Percentiles rank a stretch among this genome's conserved stretches.
Conservation (phyloP, 2,113 vertebrate species). For the Hippocampus mohnikei region DNA sequence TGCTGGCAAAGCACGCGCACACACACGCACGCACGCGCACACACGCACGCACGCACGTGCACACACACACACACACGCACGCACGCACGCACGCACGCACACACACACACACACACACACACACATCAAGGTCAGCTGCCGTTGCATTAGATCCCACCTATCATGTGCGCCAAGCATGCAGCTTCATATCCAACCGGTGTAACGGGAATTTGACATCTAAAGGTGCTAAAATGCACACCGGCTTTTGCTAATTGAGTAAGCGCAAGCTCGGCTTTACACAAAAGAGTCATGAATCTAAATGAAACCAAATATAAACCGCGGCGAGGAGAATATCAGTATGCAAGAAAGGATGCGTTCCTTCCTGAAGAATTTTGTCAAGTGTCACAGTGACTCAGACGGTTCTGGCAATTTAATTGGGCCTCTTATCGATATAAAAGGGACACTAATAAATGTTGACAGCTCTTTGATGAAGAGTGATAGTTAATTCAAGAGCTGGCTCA, state of each 20-base stretch:
- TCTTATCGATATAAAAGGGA: constrained; percentile 66
- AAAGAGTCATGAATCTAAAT: constrained; percentile 11
- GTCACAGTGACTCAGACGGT: constrained; percentile 49
- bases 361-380: constrained; percentile 37
- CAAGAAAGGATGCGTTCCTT: constrained; percentile 37
- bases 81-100: no score
- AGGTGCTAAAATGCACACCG: no score
- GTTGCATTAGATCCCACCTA: constrained; percentile 38
- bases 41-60: no score
- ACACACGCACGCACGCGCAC: neutral
- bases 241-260: constrained; percentile 29
- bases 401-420: constrained; percentile 59
- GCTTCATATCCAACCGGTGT: constrained; percentile 5
- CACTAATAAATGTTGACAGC: constrained; percentile 67
- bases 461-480: constrained; percentile 71
- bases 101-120: neutral
- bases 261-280: constrained; percentile 9
- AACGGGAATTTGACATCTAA: no score
- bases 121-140: constrained; percentile 39
- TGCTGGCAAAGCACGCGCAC: constrained; percentile 35
- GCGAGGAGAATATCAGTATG: constrained; percentile 46
- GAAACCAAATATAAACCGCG: constrained; percentile 10
- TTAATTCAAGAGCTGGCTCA: constrained; percentile 66
- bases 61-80: no score
- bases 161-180: neutral